Percentiles rank a stretch among this genome's conserved stretches.
Conservation (phyloP, 1,140 invertebrate genomes). For the Hestina assimilis region DNA sequence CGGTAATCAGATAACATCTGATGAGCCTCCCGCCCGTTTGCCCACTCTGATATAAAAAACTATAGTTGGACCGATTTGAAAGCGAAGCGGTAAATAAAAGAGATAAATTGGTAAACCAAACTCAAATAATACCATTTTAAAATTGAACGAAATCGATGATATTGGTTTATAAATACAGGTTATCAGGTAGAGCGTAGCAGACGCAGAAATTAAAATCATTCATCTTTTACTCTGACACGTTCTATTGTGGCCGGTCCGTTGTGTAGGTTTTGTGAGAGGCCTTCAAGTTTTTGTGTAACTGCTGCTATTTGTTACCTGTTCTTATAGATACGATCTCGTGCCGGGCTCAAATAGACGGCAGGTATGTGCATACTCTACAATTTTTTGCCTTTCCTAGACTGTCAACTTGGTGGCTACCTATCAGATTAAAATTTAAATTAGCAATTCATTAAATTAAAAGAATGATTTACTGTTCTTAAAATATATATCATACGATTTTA, state of each 20-base stretch:
- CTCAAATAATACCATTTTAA: not conserved
- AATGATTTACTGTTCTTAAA: constrained; percentile 19
- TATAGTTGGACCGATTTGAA: too few relatives aligned
- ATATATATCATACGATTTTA: not conserved
- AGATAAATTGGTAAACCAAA: too few relatives aligned
- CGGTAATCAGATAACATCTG: too few relatives aligned
- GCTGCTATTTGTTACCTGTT: constrained; percentile 41
- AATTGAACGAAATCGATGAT: not conserved
- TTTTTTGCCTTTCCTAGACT: constrained; percentile 34
- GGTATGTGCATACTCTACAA: constrained; percentile 24
- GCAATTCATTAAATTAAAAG: constrained; percentile 20
- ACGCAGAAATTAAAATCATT: constrained; percentile 58
- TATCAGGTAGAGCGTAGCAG: constrained; percentile 5
- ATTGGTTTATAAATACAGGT: constrained; percentile 1
- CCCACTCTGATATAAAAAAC: too few relatives aligned
- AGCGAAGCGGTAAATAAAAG: too few relatives aligned
- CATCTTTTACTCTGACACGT: constrained; percentile 71
- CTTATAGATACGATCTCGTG: constrained; percentile 33
- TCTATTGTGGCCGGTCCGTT: constrained; percentile 54
- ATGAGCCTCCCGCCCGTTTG: too few relatives aligned
- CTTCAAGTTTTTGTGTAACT: constrained; percentile 39
- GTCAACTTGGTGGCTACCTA: constrained; percentile 28
- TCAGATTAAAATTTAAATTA: constrained; percentile 32
- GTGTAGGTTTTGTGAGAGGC: constrained; percentile 43
- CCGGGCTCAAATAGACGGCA: constrained; percentile 24